Evolutionary conservation across 2,113 vertebrate species (phyloP), one percentile per base, ranked within the genome.

Genomic region (Scopus umbretta): DNA sequence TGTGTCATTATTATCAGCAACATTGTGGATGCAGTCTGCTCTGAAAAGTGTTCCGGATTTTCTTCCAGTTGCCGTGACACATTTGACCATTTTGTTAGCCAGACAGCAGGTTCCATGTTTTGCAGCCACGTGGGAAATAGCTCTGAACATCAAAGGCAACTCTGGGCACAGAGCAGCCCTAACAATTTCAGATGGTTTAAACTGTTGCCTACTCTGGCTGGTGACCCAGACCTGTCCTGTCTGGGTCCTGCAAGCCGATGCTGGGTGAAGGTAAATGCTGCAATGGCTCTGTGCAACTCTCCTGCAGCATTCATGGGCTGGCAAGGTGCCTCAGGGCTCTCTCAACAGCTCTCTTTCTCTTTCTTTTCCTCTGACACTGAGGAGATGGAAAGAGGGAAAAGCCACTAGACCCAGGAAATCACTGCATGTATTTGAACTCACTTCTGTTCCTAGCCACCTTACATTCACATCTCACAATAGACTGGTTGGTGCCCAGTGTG

Each of bases 281-380:
- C 27, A 21, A 3, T 8, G 17, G 13, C 29, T 80, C n/a, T 15
- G 72, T 9, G 29, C 43, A 75, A 29, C 36, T 34, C 59, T 59
- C 12, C 32, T 12, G 11, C 17, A 8, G 25, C 17, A 4, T 2
- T 8, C 29, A 42, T 7, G 9, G 34, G 20, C 23, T 36, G 55
- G 10, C 21, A 8, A 5, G 15, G 42, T 29, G 55, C 40, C 2
- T 0, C 0, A 8, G 42, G 58, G 20, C 16, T 72, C 27, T 49
- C 38, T 55, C 32, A 38, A 15, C 23, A 42, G 6, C n/a, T 65
- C 23, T 53, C 50, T 6, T 81, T 19, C 16, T 78, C n/a, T 79
- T 82, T 36, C 30, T 1, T 7, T 2, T 1, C n/a, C 16, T 49
- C 30, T 78, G 3, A 0, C 21, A 21, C 29, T 1, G 9, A 42